Evolutionary conservation across 1,140 invertebrate species (phyloP).

Genomic region (Glossosoma conforme): DNA sequence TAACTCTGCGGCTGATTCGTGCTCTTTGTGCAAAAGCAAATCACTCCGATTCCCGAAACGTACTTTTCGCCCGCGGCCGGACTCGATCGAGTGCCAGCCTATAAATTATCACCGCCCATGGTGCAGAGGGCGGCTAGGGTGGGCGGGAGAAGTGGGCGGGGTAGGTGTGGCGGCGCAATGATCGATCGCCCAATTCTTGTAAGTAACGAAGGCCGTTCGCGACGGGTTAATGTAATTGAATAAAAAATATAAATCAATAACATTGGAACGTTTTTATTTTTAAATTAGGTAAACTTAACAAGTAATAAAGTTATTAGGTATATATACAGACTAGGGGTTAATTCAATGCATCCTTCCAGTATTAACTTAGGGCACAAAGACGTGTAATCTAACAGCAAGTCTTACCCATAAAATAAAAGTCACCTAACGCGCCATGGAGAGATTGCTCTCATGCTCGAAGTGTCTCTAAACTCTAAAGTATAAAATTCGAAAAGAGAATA

Average conservation of each 20-base stretch:
- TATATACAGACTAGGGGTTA: too few species aligned
- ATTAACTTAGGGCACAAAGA: too few species aligned
- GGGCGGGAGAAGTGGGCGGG: neutral
- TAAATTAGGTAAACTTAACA: too few species aligned
- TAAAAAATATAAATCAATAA: conserved; percentile 8
- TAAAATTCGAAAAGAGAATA: too few species aligned
- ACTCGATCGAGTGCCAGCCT: conserved; percentile 2
- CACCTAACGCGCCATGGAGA: too few species aligned
- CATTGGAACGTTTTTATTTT: neutral
- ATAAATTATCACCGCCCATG: conserved; percentile 6
- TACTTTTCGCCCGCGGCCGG: conserved; percentile 5
- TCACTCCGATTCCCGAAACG: conserved; percentile 4
- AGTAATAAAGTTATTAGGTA: too few species aligned
- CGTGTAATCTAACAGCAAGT: too few species aligned
- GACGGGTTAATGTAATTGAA: conserved; percentile 2
- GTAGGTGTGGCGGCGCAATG: conserved; percentile 2
- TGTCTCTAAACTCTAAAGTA: too few species aligned
- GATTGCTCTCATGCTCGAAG: too few species aligned
- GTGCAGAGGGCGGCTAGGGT: neutral
- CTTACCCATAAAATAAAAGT: too few species aligned
- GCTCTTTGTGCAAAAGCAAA: neutral
- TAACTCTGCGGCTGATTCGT: neutral
- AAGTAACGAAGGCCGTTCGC: conserved; percentile 2
- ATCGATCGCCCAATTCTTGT: conserved; percentile 16
- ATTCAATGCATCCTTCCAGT: too few species aligned